These are phyloP conservation scores for Agonopterix alstromeriana DNA, from an alignment of 2,888 invertebrate species.

Conservation along the genomic window DNA sequence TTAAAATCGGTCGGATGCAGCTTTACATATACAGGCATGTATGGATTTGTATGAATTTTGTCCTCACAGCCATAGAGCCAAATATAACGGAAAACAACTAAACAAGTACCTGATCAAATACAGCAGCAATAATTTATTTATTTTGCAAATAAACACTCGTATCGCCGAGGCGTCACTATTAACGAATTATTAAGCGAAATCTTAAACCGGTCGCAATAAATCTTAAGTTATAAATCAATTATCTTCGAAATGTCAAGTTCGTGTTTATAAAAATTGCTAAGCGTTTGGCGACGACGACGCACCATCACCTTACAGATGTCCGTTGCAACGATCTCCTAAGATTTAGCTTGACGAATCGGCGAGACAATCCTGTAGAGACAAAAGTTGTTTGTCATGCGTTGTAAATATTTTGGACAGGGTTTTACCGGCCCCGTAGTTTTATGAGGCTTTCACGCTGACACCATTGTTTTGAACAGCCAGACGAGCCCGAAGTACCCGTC, in stretches of 20 bases:
- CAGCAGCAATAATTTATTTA: too few relatives aligned
- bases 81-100: too few relatives aligned
- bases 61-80: too few relatives aligned
- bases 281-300: too few relatives aligned
- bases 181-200: too few relatives aligned
- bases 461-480: conserved; percentile 51
- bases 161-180: too few relatives aligned
- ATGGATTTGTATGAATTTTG: too few relatives aligned
- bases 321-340: conserved; percentile 37
- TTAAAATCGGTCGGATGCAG: too few relatives aligned
- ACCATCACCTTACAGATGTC: conserved; percentile 9
- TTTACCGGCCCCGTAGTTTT: conserved; percentile 65
- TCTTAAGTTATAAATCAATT: conserved; percentile 8
- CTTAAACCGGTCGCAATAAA: conserved; percentile 6
- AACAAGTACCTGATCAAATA: neutral
- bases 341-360: conserved; percentile 60
- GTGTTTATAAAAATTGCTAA: too few relatives aligned
- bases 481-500: conserved; percentile 13
- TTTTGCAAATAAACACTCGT: too few relatives aligned
- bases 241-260: neutral
- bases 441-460: conserved; percentile 64
- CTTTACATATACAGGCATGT: too few relatives aligned
- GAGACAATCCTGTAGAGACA: conserved; percentile 62
- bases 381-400: conserved; percentile 68
- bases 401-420: conserved; percentile 73